Evolutionary conservation across 1,140 invertebrate genomes (phyloP), one percentile per base, ranked within the genome.

Genomic region (Gonioctena quinquepunctata): DNA sequence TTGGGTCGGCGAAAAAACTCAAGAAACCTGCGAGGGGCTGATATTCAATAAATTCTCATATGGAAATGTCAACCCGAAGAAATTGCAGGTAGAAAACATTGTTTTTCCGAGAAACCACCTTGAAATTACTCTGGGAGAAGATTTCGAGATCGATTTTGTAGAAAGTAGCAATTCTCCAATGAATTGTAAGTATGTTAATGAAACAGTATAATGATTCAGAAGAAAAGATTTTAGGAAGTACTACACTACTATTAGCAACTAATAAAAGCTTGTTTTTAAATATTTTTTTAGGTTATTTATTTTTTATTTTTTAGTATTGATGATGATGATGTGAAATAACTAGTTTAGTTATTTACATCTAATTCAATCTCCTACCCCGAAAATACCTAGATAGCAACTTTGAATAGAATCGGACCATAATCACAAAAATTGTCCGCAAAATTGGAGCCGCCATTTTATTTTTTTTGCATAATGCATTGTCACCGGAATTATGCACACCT

Each of bases 1-100:
- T 25, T 69, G 68, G 68, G 56, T 68, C 4, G 28, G 27, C 13
- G 66, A 54, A 13, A 42, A 68, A 27, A 4, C 21, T 7, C 48
- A 52, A 7, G 11, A 18, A 27, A 48, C 27, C 16, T 69, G 68
- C 18, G 52, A 42, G 19, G 68, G 68, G 6, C 26, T 69, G 7
- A 52, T 60, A 52, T 64, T 69, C 25, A 22, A 19, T 7, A 19
- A 42, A 8, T 6, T 18, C 0, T 57, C 54, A n/a, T 25, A 49
- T 3, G 0, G 25, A 11, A 61, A 18, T 23, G 26, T 33, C 2
- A 50, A 22, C 22, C 57, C 56, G 33, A 60, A n/a, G 11, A n/a
- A 42, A n/a, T 42, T 42, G 33, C 11, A 42, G 16, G 33, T 42
- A n/a, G 16, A 59, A 22, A 11, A 26, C 27, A 13, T 8, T 1